Base-by-base conservation (phyloP, 2,797 vertebrate genomes). In the Alosa sapidissima region DNA sequence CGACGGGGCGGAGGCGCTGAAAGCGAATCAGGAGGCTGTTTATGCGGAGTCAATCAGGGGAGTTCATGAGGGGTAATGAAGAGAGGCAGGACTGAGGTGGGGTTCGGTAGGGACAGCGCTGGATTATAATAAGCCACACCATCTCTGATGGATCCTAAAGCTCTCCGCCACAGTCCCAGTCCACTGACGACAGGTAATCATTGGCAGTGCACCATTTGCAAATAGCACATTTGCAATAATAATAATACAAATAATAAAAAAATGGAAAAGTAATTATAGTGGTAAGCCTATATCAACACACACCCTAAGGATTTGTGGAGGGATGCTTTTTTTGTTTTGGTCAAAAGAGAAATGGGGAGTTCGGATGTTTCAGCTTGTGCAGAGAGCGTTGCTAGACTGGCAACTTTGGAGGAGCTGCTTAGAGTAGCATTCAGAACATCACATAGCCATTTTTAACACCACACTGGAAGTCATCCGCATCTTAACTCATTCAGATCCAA, bases 151-250 rank as follows among this genome's bases (percentile, higher is more conserved):
- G 68, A 41, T 33, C 33, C 68, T 16, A 75, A 75, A 75, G 36
- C 68, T 75, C 36, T 19, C 36, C 14, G 36, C 41, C 36, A 19
- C 36, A 75, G 36, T 75, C 14, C 81, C 58, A 0, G 28, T 78
- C 81, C 55, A 81, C 28, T 28, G 28, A 28, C 75, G 60, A 62
- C 45, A 24, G 36, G 81, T 85, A 75, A 88, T 88, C 83, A 68
- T 33, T 19, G 24, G 68, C 47, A 85, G 84, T 85, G 55, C 51
- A 51, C 75, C 47, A 5, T 68, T 88, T 75, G 68, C 68, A 72
- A 72, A 72, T 72, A 13, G 13, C 84, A 2, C 55, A 28, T 82
- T 52, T 19, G 16, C 52, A 54, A 14, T 2, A 16, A 54, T 3
- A 55, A 19, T 3, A 55, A 19, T 3, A 21, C 19, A 21, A 55